Percentiles rank a stretch among this genome's conserved stretches.
Evolutionary conservation across 2,888 invertebrate species (phyloP).

Genomic region (Cheilosia pagana): DNA sequence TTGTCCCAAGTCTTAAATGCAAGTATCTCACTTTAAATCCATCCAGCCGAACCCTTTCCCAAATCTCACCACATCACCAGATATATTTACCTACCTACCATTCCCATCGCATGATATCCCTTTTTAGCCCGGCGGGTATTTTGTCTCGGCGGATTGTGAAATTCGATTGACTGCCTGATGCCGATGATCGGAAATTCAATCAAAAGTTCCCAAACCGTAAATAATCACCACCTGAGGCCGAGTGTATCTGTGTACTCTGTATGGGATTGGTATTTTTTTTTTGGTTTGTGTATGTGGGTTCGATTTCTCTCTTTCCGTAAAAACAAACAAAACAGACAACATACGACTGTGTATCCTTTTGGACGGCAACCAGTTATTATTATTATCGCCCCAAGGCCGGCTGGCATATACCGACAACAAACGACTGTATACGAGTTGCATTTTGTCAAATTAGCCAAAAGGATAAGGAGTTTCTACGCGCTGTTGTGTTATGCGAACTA

Average conservation of each 20-base stretch:
- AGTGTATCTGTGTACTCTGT: conserved; percentile 9
- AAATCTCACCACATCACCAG: no score
- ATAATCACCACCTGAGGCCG: conserved; percentile 64
- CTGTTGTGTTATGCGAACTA: conserved; percentile 7
- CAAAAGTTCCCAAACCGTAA: conserved; percentile 69
- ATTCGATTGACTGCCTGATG: conserved; percentile 62
- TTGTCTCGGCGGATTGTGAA: conserved; percentile 60
- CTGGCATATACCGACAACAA: not conserved
- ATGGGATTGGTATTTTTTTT: conserved; percentile 10
- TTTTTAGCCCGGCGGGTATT: conserved; percentile 52
- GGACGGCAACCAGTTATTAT: conserved; percentile 26
- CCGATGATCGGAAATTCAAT: conserved; percentile 74
- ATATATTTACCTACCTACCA: no score
- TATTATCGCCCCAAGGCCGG: conserved; percentile 44
- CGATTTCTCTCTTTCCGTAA: not conserved
- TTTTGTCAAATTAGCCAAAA: conserved; percentile 67
- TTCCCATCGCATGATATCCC: conserved; percentile 40
- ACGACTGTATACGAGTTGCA: conserved; percentile 3
- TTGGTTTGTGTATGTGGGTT: not conserved
- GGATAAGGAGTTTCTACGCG: conserved; percentile 41
- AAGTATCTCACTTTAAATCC: no score
- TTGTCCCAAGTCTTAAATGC: no score
- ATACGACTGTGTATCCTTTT: conserved; percentile 6
- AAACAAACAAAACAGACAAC: conserved; percentile 10
- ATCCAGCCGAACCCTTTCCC: no score